Evolutionary conservation across 1,140 invertebrate species (phyloP), one percentile per base, ranked within the genome.

Genomic region (Euura lappo): DNA sequence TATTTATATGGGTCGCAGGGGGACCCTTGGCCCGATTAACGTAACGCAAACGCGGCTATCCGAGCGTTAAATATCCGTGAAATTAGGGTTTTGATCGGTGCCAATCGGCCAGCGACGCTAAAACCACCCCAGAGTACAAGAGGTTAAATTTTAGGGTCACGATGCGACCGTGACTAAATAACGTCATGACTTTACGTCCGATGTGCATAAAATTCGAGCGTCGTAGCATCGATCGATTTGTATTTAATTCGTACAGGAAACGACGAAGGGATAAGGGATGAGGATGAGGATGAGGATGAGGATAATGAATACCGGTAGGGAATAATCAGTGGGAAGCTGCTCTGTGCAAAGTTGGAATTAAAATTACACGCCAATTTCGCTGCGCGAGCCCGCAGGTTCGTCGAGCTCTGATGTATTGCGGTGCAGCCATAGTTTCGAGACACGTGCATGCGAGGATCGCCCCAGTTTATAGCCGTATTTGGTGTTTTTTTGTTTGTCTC

Each of bases 31-130:
- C 4, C 51, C 51, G 51, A 60, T 6, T 68, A 28, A 68, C 66
- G 66, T 68, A 10, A 28, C 13, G 66, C 13, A 68, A 68, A 44
- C 66, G 8, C 66, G 44, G 28, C 66, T 44, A 68, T 44, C 44
- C 8, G 1, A 68, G 66, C 66, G 44, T 28, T 68, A 68, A 68
- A 68, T n/a, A 8, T 44, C 28, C 66, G 66, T 68, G 66, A 68
- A 68, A 68, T 68, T 28, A 68, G 66, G 11, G 66, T 68, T 68
- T 68, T 68, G 28, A 68, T 68, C 66, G 66, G 66, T 68, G 66
- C 66, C 10, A 60, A n/a, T n/a, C 10, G 51, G 8, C 3, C 8
- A 3, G 13, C 51, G 51, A 6, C 13, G 0, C 3, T 5, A 11
- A n/a, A 68, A 44, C 66, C 8, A 44, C 13, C 13, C 60, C 8